Base-by-base conservation (phyloP, 2,888 invertebrate species). In the Eupithecia tripunctaria region DNA sequence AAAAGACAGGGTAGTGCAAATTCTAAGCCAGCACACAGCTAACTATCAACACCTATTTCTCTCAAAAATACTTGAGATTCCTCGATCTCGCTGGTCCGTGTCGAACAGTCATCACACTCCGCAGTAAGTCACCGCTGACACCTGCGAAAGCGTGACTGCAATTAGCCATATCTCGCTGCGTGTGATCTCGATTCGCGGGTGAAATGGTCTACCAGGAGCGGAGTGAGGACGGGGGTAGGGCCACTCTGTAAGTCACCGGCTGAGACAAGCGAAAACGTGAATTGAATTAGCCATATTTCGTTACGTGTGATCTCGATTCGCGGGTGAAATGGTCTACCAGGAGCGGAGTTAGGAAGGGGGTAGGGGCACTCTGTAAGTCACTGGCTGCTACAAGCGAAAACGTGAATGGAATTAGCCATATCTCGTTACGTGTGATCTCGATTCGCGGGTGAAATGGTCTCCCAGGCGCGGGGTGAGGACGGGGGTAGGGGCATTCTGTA, bases 371-470 rank as follows among this genome's bases (percentile, higher is more conserved):
- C 5, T 5, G 5, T 27, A 27, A 14, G 3, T 60, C 2, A 60
- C 15, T 1, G 6, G 12, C 75, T 72, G 75, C 73, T 72, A 74
- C 72, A 32, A 68, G 62, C 47, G 81, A 81, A 80, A 81, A 79
- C 81, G 81, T 81, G 79, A 80, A 64, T 74, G 72, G 77, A 80
- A 81, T 81, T 80, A 79, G 70, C 78, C 70, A 70, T 78, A 80
- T 79, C 79, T 78, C 36, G 70, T 60, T 43, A 68, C 69, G 74
- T 71, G 56, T 67, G 75, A 79, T 79, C 77, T 79, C 70, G 71
- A 72, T 75, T 68, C 70, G 59, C 68, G 62, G 75, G 75, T 73
- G 73, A 73, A 76, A 76, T 76, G 72, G 56, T 70, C 41, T 15
- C 1, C 36, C 38, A 64, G 64, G 25, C 38, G 5, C 15, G 64